A percentile compares a stretch with the other conserved stretches of the same genome.
Conservation (phyloP, 2,797 vertebrate species). For the Muraenolepis orangiensis region DNA sequence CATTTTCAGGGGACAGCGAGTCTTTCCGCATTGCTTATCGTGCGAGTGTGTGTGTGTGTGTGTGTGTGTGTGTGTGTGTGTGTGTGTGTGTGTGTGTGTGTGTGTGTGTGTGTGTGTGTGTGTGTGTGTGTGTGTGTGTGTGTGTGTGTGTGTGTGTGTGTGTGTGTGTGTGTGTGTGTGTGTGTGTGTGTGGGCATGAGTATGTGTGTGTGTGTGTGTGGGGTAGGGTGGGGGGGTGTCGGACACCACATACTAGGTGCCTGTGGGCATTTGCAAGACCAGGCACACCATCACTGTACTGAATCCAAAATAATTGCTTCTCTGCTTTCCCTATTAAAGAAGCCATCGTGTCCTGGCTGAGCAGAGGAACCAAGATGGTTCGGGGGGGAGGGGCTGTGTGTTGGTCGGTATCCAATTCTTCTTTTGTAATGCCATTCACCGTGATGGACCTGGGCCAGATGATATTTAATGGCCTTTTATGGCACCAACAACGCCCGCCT, state of each 20-base stretch:
- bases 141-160: background rate
- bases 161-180: too few relatives aligned
- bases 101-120: too few relatives aligned
- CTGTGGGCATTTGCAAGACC: conserved; percentile 28
- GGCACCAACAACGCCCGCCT: conserved; percentile 8
- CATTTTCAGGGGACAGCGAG: conserved; percentile 10
- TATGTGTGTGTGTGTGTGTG: background rate
- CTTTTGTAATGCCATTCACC: conserved; percentile 44
- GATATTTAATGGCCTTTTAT: conserved; percentile 39
- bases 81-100: too few relatives aligned
- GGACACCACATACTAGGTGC: conserved; percentile 3
- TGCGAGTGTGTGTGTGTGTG: background rate
- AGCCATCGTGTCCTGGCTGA: conserved; percentile 46
- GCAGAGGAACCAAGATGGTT: conserved; percentile 5
- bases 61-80: too few relatives aligned
- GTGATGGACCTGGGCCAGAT: conserved; percentile 36
- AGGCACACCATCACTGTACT: conserved; percentile 28
- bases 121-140: too few relatives aligned
- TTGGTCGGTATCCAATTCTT: conserved; percentile 44
- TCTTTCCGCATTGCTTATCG: background rate
- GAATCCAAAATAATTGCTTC: conserved; percentile 53
- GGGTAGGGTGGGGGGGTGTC: background rate
- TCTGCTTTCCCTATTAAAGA: conserved; percentile 46
- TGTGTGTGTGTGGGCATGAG: too few relatives aligned
- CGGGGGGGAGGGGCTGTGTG: background rate